Conservation (phyloP, 2,888 invertebrate genomes). For the Drosophila mulleri region DNA sequence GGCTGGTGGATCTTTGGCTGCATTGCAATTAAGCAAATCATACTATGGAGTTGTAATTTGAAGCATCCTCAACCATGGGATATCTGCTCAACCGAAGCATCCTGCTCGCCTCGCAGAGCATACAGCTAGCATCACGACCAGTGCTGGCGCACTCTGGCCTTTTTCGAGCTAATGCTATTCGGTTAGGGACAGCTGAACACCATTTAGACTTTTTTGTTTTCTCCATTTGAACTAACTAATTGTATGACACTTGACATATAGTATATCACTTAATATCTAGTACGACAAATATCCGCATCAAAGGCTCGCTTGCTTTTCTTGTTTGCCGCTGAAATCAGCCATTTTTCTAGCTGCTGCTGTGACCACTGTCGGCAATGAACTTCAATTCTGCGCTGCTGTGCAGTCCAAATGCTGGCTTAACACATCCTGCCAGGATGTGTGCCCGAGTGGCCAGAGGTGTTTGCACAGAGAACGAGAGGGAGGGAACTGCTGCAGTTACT, state of each 20-base stretch:
- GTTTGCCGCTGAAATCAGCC: background rate
- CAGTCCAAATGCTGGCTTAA: constrained; percentile 42
- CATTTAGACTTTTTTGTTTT: too few species aligned
- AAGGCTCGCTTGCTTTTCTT: background rate
- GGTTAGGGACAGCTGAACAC: background rate
- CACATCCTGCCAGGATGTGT: constrained; percentile 65
- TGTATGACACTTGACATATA: too few species aligned
- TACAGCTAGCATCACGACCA: background rate
- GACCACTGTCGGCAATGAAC: constrained; percentile 75
- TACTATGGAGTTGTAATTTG: constrained; percentile 66
- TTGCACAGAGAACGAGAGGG: background rate
- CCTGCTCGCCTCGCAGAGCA: constrained; percentile 23
- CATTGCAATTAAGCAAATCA: constrained; percentile 70
- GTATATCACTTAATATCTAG: too few species aligned
- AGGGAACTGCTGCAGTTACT: constrained; percentile 8
- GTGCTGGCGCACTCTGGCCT: background rate
- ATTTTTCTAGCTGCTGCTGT: background rate
- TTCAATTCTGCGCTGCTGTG: constrained; percentile 50
- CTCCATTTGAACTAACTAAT: too few species aligned
- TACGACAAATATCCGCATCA: too few species aligned
- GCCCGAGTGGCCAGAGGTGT: constrained; percentile 39
- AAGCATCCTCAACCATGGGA: constrained; percentile 49
- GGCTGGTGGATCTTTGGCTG: background rate
- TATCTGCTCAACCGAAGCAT: constrained; percentile 23
- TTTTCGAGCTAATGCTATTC: background rate